These are phyloP conservation scores for Galaxias olidus DNA, from an alignment of 2,797 vertebrate genomes.

Conservation along the genomic window DNA sequence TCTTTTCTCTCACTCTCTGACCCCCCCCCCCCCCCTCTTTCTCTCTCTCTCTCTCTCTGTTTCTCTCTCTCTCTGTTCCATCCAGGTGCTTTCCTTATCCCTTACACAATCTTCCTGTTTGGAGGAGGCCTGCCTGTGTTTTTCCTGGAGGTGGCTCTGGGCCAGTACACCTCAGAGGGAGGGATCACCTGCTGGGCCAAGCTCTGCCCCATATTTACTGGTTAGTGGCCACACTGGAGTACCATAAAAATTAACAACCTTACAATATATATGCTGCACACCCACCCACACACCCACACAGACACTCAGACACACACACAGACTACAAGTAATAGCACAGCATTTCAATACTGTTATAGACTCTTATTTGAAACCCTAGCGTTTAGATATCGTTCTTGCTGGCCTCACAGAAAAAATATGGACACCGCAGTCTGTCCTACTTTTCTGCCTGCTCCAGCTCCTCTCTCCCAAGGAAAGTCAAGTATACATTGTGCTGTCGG, in stretches of 20 bases:
- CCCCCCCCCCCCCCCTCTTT: background rate
- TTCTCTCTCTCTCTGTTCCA: constrained; percentile 3
- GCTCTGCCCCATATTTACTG: constrained; percentile 97
- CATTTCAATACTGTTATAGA: constrained; percentile 1
- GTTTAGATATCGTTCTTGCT: constrained; percentile 28
- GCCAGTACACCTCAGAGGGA: constrained; percentile 98
- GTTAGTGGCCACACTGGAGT: constrained; percentile 72
- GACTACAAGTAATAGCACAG: background rate
- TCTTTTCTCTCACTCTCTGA: background rate
- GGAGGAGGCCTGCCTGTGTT: constrained; percentile 97
- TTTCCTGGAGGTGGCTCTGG: constrained; percentile 97
- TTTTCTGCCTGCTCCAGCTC: constrained; percentile 26
- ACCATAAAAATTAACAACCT: too few relatives aligned
- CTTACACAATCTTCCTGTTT: constrained; percentile 98
- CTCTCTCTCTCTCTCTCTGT: constrained; percentile 8
- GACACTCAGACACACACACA: constrained; percentile 4
- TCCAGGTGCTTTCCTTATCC: constrained; percentile 98
- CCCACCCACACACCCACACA: background rate
- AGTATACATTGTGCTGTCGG: constrained; percentile 30
- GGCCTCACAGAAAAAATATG: constrained; percentile 13
- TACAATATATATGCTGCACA: background rate
- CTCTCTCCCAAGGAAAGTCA: background rate
- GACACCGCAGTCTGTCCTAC: constrained; percentile 20
- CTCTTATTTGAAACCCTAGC: constrained; percentile 9
- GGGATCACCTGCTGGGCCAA: constrained; percentile 99